Base-by-base conservation (phyloP, 2,888 invertebrate genomes). In the Ecliptopera silaceata region DNA sequence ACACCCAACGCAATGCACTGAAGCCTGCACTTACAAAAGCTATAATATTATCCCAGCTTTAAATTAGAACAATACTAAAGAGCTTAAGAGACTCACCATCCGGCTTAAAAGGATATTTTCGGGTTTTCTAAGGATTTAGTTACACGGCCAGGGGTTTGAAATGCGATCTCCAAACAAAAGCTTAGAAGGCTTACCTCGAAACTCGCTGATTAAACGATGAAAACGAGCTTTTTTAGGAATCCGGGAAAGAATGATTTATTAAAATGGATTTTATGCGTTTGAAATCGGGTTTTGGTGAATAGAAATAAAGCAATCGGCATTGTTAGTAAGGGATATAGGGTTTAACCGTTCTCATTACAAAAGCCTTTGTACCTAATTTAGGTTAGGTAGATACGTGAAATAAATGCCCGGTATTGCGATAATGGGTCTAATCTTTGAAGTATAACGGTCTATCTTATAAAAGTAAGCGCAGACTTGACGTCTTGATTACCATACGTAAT, bases 121-220 rank as follows among this genome's bases (percentile, higher is more conserved):
- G 38, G 44, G 55, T 20, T 47, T 44, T 45, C 55, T 32, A 17
- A 49, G 39, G 55, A 45, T 49, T 56, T 49, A 49, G 44, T 10
- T 17, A 45, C 49, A 49, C 39, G 36, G 41, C 10, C 20, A 17
- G 20, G 46, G 29, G 1, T 10, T 32, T 45, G 49, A 38, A 49
- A 56, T 49, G 31, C 13, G 55, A 45, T 49, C 42, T 34, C 42
- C 5, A 48, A 47, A 47, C 41, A 54, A 47, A 48, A 22, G 54
- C 26, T 54, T 54, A 42, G 10, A 20, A 3, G 32, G 22, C 44
- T 49, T 49, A 38, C 38, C 43, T 26, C 44, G 32, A 48, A 29
- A 34, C 39, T 26, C 32, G 22, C 32, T 48, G 43, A 49, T 48
- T 43, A 43, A 42, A 26, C 15, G 42, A 34, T 46, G 52, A 53